Base-by-base conservation (phyloP, 2,888 invertebrate species). In the Dermolepida albohirtum region DNA sequence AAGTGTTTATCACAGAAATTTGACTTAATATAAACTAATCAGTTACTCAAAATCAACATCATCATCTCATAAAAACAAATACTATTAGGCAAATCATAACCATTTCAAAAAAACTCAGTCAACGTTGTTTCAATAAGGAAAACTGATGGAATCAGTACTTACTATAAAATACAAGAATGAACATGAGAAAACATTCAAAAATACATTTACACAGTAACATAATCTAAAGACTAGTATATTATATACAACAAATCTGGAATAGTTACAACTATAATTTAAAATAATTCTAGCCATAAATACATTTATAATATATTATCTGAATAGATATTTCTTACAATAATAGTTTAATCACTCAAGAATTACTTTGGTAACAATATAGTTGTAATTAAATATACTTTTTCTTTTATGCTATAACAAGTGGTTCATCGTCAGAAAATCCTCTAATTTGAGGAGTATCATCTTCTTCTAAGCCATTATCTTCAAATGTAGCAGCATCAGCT, bases 401-500 rank as follows among this genome's bases (percentile, higher is more conserved):
- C 22, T 11, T 64, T 89, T 88, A 96, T 76, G 95, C 95, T 81
- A 96, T 92, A 76, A 97, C 95, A 75, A 97, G 86, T 66, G 96
- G 96, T 84, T 96, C 97, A 83, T 96, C 96, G 82, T 96, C 97
- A 0, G 95, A 93, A 84, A 96, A 96, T 29, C 95, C 94, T 80
- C 92, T 90, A 79, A 96, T 95, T 74, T 95, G 92, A 41, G 96
- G 96, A 76, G 92, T 90, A 74, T 94, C 94, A 78, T 94, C 94
- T 87, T 86, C 83, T 88, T 93, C 92, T 71, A 91, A 86, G 70
- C 89, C 90, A 74, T 90, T 90, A 73, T 89, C 90, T 41, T 89
- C 88, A 80, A 96, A 93, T 63, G 94, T 94, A 47, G 96, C 94
- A 75, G 95, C 92, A 54, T 94, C 95, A 57, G 95, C 90, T 73